Evolutionary conservation across 2,888 invertebrate genomes (phyloP).

Genomic region (Andrena flavipes): DNA sequence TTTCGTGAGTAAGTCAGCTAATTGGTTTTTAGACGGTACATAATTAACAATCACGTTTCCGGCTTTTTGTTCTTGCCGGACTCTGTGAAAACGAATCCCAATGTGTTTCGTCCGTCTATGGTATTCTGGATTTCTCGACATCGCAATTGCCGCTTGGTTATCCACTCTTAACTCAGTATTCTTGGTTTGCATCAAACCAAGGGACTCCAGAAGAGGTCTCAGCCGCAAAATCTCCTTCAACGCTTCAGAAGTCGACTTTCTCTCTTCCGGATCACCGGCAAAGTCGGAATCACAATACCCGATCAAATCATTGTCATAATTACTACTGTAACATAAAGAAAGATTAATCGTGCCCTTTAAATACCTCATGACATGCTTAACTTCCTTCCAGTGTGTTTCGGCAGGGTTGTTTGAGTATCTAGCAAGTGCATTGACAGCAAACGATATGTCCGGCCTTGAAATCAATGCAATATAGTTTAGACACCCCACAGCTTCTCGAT

Average conservation of each 20-base stretch:
- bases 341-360: constrained; percentile 11
- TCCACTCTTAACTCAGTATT: not conserved
- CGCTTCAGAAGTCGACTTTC: constrained; percentile 28
- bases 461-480: constrained; percentile 28
- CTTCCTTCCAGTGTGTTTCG: constrained; percentile 28
- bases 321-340: not conserved
- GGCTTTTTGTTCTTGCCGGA: constrained; percentile 16
- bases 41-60: not conserved
- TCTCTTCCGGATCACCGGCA: not conserved
- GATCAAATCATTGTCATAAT: not conserved
- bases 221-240: constrained; percentile 22
- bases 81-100: constrained; percentile 14
- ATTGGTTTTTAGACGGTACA: constrained; percentile 3
- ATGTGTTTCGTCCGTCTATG: constrained; percentile 27
- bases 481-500: constrained; percentile 13
- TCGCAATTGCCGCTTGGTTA: not conserved
- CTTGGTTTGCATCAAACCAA: constrained; percentile 9
- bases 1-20: constrained; percentile 17
- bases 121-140: not conserved
- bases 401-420: constrained; percentile 14
- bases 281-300: not conserved
- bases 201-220: not conserved
- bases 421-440: constrained; percentile 4
- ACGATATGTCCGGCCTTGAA: constrained; percentile 28
- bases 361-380: constrained; percentile 23